Evolutionary conservation across 2,113 vertebrate genomes (phyloP), one percentile per base, ranked within the genome.

Genomic region (Chunga burmeisteri): DNA sequence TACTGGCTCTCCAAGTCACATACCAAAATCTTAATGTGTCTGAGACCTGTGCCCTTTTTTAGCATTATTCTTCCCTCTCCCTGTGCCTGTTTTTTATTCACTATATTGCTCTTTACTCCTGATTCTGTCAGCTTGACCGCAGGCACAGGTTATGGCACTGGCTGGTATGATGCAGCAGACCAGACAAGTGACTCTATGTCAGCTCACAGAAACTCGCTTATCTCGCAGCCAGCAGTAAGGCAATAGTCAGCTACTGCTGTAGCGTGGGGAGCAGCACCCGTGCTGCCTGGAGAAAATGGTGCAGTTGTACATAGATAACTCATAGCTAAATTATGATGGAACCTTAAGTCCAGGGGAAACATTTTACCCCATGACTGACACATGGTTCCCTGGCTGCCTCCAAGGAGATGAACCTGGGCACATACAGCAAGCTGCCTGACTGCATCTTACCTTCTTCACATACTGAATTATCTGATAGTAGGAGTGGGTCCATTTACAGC

Each of bases 261-360:
- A 26, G 21, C 9, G 52, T 26, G 78, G 40, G 71, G 78, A 61
- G 34, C 72, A 91, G 87, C 80, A 29, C 67, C 40, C 40, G 1
- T 5, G 3, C 59, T 61, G 65, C 73, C 30, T 3, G 20, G 30
- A 44, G 18, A 7, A 22, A 13, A 34, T 2, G 8, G 29, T 59
- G 42, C 79, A 14, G 38, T 30, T 70, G 3, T 1, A 5, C 11
- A 0, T 16, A 62, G 20, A 5, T 15, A 55, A 21, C 59, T 63
- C 62, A 5, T 9, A 63, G 63, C 66, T 80, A 47, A 67, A 32
- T 59, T 62, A 13, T 16, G 22, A 10, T 49, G 53, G 53, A 58
- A 68, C 58, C 23, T 19, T 5, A 40, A 27, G 34, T 40, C 40
- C 58, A 52, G 66, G 74, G 84, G 65, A 81, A n/a, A 15, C 2